Base-by-base conservation (phyloP, 2,113 vertebrate genomes). In the Tachycineta bicolor region DNA sequence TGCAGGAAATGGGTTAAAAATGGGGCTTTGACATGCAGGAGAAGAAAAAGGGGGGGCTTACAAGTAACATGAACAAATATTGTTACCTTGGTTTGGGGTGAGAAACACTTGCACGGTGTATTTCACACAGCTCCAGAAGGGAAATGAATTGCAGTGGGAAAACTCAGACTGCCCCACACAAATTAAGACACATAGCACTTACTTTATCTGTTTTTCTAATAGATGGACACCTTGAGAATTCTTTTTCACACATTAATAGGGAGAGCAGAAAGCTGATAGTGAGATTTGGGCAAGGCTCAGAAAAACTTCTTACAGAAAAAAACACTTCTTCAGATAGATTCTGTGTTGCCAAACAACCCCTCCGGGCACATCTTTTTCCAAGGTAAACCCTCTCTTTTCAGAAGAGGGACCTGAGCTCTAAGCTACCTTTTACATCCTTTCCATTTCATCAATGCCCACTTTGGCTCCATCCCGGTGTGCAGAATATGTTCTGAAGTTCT, bases 1-100 rank as follows among this genome's bases (percentile, higher is more conserved):
- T 21, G 93, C 93, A 97, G 97, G 96, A 97, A 96, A 79, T 10
- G 46, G 94, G 85, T 91, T 87, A 80, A 78, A 70, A 37, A 37
- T 37, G n/a, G 44, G 15, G 17, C 94, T 93, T 77, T 64, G 83
- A 64, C 88, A 37, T 18, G 56, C 84, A 91, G 97, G 96, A 94
- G 94, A 83, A 77, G 83, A 67, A 71, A 59, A 91, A 56, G 55
- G 64, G 62, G 50, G 73, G 71, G 50, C 80, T 56, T 73, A 65
- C 53, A 94, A 87, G 74, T 12, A 10, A 12, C 8, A 3, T 2
- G 23, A 23, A 33, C 56, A 79, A 77, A 41, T 44, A 52, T 24
- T 28, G 25, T 69, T 86, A 25, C 62, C 60, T 89, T 69, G 62
- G 58, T 53, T 71, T 76, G 28, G 47, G 11, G 34, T 29, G 41